Conservation (phyloP, 2,797 vertebrate species). For the Rousettus madagascariensis region DNA sequence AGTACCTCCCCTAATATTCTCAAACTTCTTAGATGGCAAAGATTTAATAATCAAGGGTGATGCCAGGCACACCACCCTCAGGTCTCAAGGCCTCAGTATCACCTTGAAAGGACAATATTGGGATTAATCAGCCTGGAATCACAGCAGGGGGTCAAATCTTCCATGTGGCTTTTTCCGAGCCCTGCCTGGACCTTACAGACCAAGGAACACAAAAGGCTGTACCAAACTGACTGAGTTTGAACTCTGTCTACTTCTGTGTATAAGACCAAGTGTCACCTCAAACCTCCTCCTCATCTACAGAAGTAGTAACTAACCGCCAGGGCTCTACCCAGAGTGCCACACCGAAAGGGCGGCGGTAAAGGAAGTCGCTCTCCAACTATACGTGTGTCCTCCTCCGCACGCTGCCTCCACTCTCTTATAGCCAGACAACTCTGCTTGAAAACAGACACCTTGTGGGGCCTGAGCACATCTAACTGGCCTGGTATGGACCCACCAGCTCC, state of each 20-base stretch:
- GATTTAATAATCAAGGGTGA: background rate
- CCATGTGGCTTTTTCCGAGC: background rate
- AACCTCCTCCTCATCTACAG: background rate
- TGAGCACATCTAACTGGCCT: background rate
- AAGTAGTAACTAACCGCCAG: background rate
- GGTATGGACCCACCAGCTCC: background rate
- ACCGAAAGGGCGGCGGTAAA: conserved; percentile 41
- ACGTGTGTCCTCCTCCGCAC: background rate
- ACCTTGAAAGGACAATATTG: background rate
- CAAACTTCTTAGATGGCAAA: background rate
- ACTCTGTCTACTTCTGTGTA: background rate
- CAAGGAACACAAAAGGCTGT: background rate
- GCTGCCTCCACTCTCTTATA: conserved; percentile 27
- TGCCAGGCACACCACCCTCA: background rate
- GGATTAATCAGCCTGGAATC: background rate
- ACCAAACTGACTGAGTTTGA: background rate
- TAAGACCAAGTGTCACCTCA: background rate
- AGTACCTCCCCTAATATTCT: background rate
- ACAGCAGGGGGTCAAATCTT: background rate
- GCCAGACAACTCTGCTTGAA: conserved; percentile 51
- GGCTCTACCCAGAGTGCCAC: conserved; percentile 30
- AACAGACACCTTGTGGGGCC: background rate
- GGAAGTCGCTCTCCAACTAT: conserved; percentile 49
- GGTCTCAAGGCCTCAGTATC: background rate
- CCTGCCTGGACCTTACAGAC: background rate